Percentiles rank a stretch among this genome's conserved stretches.
Conservation (phyloP, 2,797 vertebrate genomes). For the Mareca strepera region DNA sequence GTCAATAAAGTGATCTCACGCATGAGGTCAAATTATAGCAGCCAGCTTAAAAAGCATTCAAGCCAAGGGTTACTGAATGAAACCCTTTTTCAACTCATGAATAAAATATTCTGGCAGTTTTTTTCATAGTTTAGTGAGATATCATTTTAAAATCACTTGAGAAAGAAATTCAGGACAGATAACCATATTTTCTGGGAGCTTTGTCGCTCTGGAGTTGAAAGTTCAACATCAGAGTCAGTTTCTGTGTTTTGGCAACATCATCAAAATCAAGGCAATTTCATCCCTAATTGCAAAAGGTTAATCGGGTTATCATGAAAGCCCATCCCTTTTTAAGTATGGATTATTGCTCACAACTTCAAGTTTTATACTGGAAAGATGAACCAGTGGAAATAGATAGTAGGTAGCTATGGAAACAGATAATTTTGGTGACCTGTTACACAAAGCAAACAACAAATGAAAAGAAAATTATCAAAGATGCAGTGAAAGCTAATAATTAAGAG, state of each 20-base stretch:
- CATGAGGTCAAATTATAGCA: not conserved
- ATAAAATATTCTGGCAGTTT: not conserved
- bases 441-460: not conserved
- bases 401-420: not conserved
- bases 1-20: not conserved
- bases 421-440: not conserved
- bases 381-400: not conserved
- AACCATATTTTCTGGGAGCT: not conserved
- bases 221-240: not conserved
- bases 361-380: not conserved
- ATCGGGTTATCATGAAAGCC: conserved; percentile 6
- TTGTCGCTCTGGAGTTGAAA: conserved; percentile 11
- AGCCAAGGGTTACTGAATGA: not conserved
- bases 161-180: not conserved
- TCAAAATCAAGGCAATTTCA: conserved; percentile 36
- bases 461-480: not conserved
- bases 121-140: not conserved
- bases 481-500: not conserved
- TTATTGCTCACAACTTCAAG: not conserved
- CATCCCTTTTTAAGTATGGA: not conserved
- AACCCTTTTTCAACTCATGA: not conserved
- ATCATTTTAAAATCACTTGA: conserved; percentile 10
- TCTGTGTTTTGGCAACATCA: not conserved
- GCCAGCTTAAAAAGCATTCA: not conserved
- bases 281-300: conserved; percentile 2